Base-by-base conservation (phyloP, 2,113 vertebrate genomes). In the Leiothrix lutea region DNA sequence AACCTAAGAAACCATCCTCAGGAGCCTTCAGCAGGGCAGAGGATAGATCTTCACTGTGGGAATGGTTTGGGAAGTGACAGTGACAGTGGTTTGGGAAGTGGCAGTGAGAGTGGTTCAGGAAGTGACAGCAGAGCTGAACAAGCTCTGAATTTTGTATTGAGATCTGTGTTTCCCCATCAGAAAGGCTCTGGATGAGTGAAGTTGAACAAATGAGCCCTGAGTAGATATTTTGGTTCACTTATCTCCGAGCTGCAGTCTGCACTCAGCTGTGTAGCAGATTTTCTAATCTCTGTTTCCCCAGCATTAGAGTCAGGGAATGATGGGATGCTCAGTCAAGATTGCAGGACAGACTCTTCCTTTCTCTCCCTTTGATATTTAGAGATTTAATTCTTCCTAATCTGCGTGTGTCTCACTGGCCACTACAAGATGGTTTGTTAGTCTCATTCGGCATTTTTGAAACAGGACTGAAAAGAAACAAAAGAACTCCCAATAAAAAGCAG, bases 221-320 rank as follows among this genome's bases (percentile, higher is more conserved):
- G 54, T 10, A 94, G 92, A 93, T 66, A 93, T 40, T 71, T 53
- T 80, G 60, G 35, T n/a, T 96, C 84, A 94, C 94, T 96, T 96
- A 96, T 94, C 93, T 96, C 47, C 3, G 26, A 3, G 18, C 47
- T 95, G 92, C 94, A 97, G 92, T 81, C 84, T 51, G 70, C 72
- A 84, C 56, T 93, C 64, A 73, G 81, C 80, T 94, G 72, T 48
- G 58, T 0, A 15, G 80, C 45, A 48, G 88, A 92, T 93, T 96
- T 86, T 44, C 93, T 97, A 97, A 97, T 95, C 94, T 95, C 91
- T 94, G 31, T 84, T 96, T 95, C 86, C 69, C 61, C 81, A 67
- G 95, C 75, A 86, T 80, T 90, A 95, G 73, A 6, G 36, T 62
- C 0, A 0, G 89, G 57, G 61, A 88, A 86, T 31, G 83, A 92